Base-by-base conservation (phyloP, 1,140 invertebrate genomes). In the Panulirus ornatus region DNA sequence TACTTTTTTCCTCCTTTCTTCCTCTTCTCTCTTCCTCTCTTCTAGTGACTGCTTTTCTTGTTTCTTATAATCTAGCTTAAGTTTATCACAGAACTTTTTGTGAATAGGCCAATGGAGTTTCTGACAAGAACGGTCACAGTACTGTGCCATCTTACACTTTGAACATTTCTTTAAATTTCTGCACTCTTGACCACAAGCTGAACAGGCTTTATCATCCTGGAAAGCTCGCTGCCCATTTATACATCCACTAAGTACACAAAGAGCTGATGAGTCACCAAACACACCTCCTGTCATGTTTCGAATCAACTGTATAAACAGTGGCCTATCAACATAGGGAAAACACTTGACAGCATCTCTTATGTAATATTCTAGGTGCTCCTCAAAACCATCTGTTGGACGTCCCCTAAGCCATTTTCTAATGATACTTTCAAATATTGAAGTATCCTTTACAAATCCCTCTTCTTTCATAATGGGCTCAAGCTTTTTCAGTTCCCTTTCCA, bases 71-170 rank as follows among this genome's bases (percentile, higher is more conserved):
- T 89, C 66, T 70, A 93, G 66, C 19, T 36, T 27, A 40, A 94
- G 91, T 70, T 92, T 93, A 71, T 94, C 93, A 92, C 95, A 96
- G 71, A 94, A 94, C 93, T 98, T 98, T 94, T 99, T 99, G 94
- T 99, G 99, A 92, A 97, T 96, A 92, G 97, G 96, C 99, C 99
- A 99, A 94, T 99, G 98, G 9, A 99, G 94, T 92, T 97, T 96
- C 94, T 99, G 99, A 94, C 99, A 99, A 92, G 97, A 96, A 91
- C 97, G 95, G 93, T 98, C 97, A 94, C 99, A 99, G 93, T 99
- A 99, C 92, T 97, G 96, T 19, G 98, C 97, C 84, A 96, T 96
- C 95, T 98, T 98, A 94, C 98, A 99, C 93, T 97, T 97, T n/a
- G 97, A 97, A 94, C 99, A 99, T 94, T 98, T 98, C 93, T 98